phyloP scores from a whole-genome alignment of 2,888 invertebrate species.

The Himalopsyche japonica region DNA sequence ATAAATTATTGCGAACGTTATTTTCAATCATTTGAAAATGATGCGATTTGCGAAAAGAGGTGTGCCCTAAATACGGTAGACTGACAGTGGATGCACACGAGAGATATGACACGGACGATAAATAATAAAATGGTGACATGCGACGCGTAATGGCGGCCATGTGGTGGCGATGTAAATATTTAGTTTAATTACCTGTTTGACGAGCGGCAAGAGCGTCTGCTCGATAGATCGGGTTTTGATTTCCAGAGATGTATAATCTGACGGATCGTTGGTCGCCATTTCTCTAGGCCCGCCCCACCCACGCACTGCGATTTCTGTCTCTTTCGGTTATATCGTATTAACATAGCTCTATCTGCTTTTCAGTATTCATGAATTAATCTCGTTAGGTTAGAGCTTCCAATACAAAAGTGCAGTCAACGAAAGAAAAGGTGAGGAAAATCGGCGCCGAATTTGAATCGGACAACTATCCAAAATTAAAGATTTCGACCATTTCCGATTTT shows the following conservation, averaged over 20 bases:
- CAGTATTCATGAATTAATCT: slow-evolving; percentile 24
- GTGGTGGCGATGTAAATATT: not conserved
- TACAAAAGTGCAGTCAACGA: not conserved
- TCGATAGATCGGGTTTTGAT: slow-evolving; percentile 94
- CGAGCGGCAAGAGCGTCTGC: slow-evolving; percentile 89
- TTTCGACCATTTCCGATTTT: not conserved
- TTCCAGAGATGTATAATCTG: slow-evolving; percentile 68
- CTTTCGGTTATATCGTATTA: slow-evolving; percentile 46
- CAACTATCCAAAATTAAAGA: not conserved
- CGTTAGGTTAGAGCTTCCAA: not conserved
- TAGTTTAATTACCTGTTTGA: slow-evolving; percentile 77
- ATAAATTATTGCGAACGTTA: not conserved
- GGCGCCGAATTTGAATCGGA: not conserved
- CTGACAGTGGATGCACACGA: slow-evolving; percentile 4
- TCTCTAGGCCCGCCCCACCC: slow-evolving; percentile 49
- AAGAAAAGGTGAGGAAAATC: not conserved
- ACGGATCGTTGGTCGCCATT: slow-evolving; percentile 66
- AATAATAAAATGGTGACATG: not conserved
- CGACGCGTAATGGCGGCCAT: not conserved
- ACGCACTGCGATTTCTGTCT: slow-evolving; percentile 44
- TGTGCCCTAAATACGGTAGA: slow-evolving; percentile 13
- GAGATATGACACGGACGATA: not conserved
- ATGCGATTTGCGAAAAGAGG: not conserved
- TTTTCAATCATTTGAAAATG: not conserved
- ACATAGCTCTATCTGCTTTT: slow-evolving; percentile 40